Evolutionary conservation across 2,797 vertebrate genomes (phyloP).

Genomic region (Rhabdomys pumilio): DNA sequence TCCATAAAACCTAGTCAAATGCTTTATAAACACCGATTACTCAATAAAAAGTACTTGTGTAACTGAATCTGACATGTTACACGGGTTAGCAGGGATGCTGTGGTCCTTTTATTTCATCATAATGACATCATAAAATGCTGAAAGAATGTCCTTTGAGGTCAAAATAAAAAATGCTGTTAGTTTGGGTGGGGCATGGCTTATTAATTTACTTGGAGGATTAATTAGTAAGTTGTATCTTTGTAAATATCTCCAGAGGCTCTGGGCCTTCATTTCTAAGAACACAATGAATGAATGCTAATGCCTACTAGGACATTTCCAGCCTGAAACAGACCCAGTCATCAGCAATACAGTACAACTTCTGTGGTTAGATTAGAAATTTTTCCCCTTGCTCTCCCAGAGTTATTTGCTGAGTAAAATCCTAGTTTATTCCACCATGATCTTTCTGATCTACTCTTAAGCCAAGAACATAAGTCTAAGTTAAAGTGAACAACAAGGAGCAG

Average conservation of each 20-base stretch:
- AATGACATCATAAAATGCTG: slow-evolving; percentile 48
- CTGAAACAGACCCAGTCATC: neutral
- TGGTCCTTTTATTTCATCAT: neutral
- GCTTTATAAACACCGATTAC: neutral
- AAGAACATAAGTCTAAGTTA: slow-evolving; percentile 55
- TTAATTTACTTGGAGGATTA: slow-evolving; percentile 39
- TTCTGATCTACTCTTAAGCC: slow-evolving; percentile 13
- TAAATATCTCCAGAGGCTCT: neutral
- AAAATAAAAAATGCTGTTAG: slow-evolving; percentile 47
- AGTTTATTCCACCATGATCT: neutral
- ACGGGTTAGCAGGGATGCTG: neutral
- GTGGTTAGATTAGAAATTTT: neutral
- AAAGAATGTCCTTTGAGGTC: slow-evolving; percentile 4
- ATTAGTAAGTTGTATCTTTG: slow-evolving; percentile 52
- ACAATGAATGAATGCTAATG: neutral
- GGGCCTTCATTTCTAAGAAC: slow-evolving; percentile 8
- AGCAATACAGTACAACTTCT: neutral
- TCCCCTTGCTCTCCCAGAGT: neutral
- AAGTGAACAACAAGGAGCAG: slow-evolving; percentile 9
- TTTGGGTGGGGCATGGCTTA: neutral
- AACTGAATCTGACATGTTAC: slow-evolving; percentile 42
- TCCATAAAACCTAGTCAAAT: slow-evolving; percentile 17
- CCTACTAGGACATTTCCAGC: neutral
- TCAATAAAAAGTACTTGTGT: slow-evolving; percentile 45
- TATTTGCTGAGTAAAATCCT: slow-evolving; percentile 63